Conservation (phyloP, 2,797 vertebrate genomes). For the Dermochelys coriacea region DNA sequence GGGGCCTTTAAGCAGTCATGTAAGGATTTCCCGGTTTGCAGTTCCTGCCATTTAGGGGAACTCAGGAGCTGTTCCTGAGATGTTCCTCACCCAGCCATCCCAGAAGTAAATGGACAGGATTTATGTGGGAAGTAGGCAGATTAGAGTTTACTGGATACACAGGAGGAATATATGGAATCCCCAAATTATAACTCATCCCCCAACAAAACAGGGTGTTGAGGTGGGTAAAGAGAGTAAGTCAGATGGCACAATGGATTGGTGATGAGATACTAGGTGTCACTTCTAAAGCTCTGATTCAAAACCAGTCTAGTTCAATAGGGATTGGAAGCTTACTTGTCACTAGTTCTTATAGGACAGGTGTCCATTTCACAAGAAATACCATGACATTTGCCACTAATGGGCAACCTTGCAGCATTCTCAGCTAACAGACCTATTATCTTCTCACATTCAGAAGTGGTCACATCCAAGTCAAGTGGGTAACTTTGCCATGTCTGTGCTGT, state of each 20-base stretch:
- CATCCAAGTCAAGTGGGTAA: neutral
- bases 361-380: fast-evolving
- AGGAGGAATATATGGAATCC: neutral
- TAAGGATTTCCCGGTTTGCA: neutral
- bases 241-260: neutral
- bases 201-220: slow-evolving; percentile 1
- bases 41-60: neutral
- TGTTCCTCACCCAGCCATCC: neutral
- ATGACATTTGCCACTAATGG: fast-evolving
- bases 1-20: neutral
- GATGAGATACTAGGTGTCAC: neutral
- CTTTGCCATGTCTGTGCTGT: neutral
- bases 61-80: neutral
- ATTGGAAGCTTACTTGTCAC: neutral
- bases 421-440: neutral
- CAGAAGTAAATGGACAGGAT: neutral
- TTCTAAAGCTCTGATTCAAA: neutral
- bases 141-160: neutral
- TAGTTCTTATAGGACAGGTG: neutral
- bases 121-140: neutral
- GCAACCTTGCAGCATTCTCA: neutral
- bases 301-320: neutral
- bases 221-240: neutral
- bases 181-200: neutral
- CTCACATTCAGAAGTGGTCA: neutral